These are phyloP conservation scores for Dromiciops gliroides DNA, from an alignment of 2,113 vertebrate species.

Conservation along the genomic window DNA sequence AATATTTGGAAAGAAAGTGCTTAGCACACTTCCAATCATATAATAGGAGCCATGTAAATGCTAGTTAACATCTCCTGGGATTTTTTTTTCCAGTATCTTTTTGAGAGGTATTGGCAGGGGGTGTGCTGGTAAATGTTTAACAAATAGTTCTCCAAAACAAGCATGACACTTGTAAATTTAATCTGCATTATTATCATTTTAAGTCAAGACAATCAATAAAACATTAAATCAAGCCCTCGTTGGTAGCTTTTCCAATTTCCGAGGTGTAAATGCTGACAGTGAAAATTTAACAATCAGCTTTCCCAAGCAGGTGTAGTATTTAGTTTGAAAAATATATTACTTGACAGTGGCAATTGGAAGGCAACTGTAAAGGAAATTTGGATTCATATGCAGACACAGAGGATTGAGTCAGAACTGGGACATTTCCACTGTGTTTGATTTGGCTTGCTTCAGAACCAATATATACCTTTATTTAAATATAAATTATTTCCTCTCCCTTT, in stretches of 20 bases:
- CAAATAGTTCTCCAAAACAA: not conserved
- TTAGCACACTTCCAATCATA: not conserved
- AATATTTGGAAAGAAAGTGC: not conserved
- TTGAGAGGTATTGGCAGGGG: not conserved
- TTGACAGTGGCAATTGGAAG: not conserved
- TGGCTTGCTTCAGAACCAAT: slow-evolving; percentile 70
- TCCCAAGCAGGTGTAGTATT: not conserved
- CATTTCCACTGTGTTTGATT: slow-evolving; percentile 54
- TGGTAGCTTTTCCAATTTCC: not conserved
- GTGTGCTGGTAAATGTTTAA: not conserved
- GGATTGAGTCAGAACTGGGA: not conserved
- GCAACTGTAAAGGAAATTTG: not conserved
- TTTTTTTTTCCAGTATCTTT: not conserved
- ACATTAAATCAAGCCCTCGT: not conserved
- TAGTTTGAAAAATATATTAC: not conserved
- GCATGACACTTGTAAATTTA: not conserved
- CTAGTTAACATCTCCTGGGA: not conserved
- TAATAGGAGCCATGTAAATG: not conserved
- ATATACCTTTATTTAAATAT: slow-evolving; percentile 24
- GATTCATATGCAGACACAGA: not conserved
- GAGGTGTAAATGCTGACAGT: not conserved
- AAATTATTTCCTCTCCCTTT: not conserved
- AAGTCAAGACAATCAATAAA: not conserved
- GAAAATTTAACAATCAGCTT: not conserved
- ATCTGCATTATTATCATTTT: not conserved